Evolutionary conservation across 2,797 vertebrate genomes (phyloP).

Genomic region (Erpetoichthys calabaricus): DNA sequence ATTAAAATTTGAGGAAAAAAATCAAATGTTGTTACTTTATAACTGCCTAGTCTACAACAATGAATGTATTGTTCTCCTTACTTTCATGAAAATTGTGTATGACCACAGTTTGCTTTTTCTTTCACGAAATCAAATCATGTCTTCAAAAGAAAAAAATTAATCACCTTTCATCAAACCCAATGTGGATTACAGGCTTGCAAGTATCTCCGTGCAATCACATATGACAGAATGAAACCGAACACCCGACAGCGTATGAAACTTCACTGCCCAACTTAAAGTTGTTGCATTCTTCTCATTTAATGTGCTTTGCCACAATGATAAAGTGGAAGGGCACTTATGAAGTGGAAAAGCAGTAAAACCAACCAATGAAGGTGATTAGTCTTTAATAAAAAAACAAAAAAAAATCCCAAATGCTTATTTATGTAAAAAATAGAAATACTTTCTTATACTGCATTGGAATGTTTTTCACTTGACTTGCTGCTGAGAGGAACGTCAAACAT

Average conservation of each 20-base stretch:
- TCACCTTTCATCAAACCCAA: slow-evolving; percentile 65
- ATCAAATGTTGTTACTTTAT: too few species aligned
- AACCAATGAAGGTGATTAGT: neutral
- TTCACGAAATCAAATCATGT: slow-evolving; percentile 68
- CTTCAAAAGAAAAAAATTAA: slow-evolving; percentile 69
- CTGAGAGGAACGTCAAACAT: too few species aligned
- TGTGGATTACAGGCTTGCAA: slow-evolving; percentile 69
- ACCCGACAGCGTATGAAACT: slow-evolving; percentile 52
- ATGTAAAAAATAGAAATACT: slow-evolving; percentile 17
- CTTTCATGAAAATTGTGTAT: neutral
- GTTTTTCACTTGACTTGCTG: too few species aligned
- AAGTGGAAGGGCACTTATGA: slow-evolving; percentile 16
- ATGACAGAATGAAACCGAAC: slow-evolving; percentile 58
- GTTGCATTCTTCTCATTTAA: neutral
- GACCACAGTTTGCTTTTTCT: slow-evolving; percentile 36
- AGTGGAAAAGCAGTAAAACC: neutral
- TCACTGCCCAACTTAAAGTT: neutral
- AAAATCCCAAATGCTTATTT: neutral
- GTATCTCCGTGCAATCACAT: slow-evolving; percentile 65
- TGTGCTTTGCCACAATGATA: slow-evolving; percentile 4
- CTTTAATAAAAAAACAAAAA: too few species aligned
- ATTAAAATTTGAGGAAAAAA: too few species aligned
- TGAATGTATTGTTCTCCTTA: neutral
- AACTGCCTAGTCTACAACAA: neutral
- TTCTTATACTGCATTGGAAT: neutral